phyloP scores from a whole-genome alignment of 2,888 invertebrate genomes.

The Polia nebulosa region DNA sequence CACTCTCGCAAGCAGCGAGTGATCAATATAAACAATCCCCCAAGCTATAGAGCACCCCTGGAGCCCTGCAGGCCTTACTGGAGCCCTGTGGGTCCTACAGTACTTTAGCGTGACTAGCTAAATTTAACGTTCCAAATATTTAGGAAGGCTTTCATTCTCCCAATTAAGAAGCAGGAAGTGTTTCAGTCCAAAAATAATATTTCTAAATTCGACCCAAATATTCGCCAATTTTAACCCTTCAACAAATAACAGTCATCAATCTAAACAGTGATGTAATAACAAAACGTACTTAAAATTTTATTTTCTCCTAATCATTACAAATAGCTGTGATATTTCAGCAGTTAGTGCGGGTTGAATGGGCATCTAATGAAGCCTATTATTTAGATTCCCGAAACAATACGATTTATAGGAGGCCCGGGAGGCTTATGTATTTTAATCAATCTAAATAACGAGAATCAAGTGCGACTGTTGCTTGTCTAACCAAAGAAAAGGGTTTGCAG shows the following conservation, averaged over 20 bases:
- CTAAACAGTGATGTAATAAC: slow-evolving; percentile 8
- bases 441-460: slow-evolving; percentile 44
- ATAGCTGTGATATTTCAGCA: slow-evolving; percentile 51
- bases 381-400: slow-evolving; percentile 50
- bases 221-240: slow-evolving; percentile 23
- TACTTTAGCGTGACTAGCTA: too few species aligned
- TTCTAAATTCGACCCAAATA: not conserved
- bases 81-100: too few species aligned
- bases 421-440: slow-evolving; percentile 51
- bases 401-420: slow-evolving; percentile 51
- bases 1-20: too few species aligned
- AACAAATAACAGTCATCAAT: slow-evolving; percentile 33
- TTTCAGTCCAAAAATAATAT: not conserved
- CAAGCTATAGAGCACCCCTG: too few species aligned
- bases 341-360: slow-evolving; percentile 54
- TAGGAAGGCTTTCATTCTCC: not conserved
- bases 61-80: too few species aligned
- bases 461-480: slow-evolving; percentile 11
- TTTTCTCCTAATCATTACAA: slow-evolving; percentile 54
- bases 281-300: slow-evolving; percentile 35
- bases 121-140: too few species aligned
- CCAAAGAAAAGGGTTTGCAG: not conserved
- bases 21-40: too few species aligned
- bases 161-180: not conserved
- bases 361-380: slow-evolving; percentile 56